Evolutionary conservation across 2,113 vertebrate genomes (phyloP).

Genomic region (Patagioenas fasciata): DNA sequence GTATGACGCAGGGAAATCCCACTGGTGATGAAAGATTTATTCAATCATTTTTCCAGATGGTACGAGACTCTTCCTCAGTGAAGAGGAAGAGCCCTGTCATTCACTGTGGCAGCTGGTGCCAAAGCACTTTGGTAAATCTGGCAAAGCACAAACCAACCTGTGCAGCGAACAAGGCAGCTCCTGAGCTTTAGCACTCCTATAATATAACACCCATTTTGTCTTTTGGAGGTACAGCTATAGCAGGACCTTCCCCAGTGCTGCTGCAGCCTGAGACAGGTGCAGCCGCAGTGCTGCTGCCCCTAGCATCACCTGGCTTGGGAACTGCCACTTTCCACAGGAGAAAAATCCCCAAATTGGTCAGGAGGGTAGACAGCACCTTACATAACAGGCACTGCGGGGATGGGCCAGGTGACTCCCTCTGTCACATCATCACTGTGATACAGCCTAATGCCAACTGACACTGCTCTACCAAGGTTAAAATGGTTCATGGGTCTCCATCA

Average conservation of each 20-base stretch:
- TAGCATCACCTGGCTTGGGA: background rate
- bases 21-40: background rate
- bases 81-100: background rate
- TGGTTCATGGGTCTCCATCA: background rate
- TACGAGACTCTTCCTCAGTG: background rate
- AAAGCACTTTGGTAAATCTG: background rate
- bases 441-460: background rate
- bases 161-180: background rate
- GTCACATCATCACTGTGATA: background rate
- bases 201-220: accelerated
- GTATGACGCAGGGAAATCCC: accelerated
- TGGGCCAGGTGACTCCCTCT: background rate
- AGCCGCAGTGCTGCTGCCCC: background rate
- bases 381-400: background rate
- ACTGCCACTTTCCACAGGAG: background rate
- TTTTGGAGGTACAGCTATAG: background rate
- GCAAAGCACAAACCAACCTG: background rate
- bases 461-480: background rate
- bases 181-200: background rate
- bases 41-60: background rate
- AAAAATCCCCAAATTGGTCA: background rate
- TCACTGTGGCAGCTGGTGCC: background rate
- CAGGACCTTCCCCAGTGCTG: background rate
- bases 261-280: background rate
- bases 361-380: background rate